phyloP scores from a whole-genome alignment of 2,113 vertebrate species.

The Vulpes vulpes region DNA sequence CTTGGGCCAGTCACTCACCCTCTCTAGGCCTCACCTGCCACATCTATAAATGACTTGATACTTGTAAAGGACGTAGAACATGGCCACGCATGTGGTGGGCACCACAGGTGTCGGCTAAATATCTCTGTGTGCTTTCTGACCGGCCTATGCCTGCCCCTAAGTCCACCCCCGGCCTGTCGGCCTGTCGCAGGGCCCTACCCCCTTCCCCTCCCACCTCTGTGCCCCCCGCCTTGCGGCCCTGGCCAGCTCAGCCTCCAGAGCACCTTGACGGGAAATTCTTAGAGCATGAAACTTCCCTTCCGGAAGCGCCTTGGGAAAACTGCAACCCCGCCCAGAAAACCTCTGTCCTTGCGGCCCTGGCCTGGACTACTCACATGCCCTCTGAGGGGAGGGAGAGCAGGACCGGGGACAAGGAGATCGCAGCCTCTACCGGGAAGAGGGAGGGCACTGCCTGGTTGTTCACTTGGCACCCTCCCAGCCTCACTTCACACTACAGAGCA shows the following conservation, averaged over 20 bases:
- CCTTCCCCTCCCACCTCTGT: accelerated
- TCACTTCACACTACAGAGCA: background rate
- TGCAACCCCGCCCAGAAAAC: conserved; percentile 62
- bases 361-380: background rate
- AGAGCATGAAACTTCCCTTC: conserved; percentile 66
- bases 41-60: background rate
- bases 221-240: background rate
- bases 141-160: background rate
- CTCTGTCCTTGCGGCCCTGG: background rate
- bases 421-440: accelerated
- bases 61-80: background rate
- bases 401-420: background rate
- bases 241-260: conserved; percentile 47
- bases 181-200: background rate
- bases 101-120: accelerated
- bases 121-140: background rate
- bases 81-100: accelerated
- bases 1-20: background rate
- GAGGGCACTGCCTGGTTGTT: background rate
- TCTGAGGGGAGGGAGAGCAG: background rate
- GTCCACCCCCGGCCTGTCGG: background rate
- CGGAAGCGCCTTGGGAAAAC: background rate
- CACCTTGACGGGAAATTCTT: conserved; percentile 73
- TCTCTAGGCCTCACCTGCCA: conserved; percentile 26
- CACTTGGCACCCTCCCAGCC: background rate